Percentiles rank a stretch among this genome's conserved stretches.
Conservation (phyloP, 2,797 vertebrate species). For the Taeniopygia guttata region DNA sequence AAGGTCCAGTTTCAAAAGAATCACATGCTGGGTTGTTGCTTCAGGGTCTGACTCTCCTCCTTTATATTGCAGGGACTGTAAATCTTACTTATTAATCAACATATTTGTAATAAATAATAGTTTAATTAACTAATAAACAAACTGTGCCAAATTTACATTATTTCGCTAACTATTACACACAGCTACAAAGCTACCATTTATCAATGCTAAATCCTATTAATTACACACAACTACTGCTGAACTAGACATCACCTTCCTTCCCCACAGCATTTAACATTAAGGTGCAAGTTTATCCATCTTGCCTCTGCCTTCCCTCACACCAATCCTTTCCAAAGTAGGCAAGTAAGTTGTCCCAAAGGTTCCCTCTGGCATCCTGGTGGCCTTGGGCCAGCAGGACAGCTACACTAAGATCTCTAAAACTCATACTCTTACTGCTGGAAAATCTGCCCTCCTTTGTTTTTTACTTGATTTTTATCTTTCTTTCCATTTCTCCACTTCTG, state of each 20-base stretch:
- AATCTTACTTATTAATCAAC: neutral
- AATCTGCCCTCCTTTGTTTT: neutral
- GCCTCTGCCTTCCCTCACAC: neutral
- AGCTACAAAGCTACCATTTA: neutral
- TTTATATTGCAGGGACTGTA: neutral
- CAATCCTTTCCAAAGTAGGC: neutral
- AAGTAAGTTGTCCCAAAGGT: neutral
- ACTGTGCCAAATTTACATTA: neutral
- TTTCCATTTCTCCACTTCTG: neutral
- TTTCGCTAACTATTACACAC: neutral
- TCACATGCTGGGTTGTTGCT: neutral
- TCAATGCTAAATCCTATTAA: neutral
- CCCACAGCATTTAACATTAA: neutral
- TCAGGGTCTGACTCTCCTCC: neutral
- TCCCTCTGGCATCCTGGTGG: neutral
- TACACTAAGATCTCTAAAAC: neutral
- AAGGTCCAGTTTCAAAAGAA: neutral
- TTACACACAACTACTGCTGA: neutral
- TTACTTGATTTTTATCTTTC: neutral
- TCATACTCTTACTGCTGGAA: neutral
- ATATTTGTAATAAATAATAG: neutral
- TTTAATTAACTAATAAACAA: neutral
- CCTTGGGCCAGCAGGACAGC: neutral
- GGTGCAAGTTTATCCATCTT: neutral
- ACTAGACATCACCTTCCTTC: neutral